phyloP scores from a whole-genome alignment of 92 coral and sea anemone species.

The Blastomussa wellsi region DNA sequence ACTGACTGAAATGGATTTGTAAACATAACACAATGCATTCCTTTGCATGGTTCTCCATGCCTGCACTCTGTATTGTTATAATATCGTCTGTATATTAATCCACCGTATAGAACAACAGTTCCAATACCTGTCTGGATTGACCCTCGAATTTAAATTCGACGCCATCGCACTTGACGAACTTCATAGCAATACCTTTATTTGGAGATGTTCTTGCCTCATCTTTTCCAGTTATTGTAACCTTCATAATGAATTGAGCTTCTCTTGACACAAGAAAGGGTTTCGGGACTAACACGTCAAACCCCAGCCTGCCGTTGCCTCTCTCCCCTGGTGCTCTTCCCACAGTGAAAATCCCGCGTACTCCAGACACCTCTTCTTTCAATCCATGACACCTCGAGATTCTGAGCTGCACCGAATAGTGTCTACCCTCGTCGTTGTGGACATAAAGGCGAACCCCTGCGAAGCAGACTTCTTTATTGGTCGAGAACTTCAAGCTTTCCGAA shows the following conservation, averaged over 20 bases:
- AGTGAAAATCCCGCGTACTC: constrained; percentile 17
- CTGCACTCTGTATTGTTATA: neutral
- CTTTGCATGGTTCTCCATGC: neutral
- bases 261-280: constrained; percentile 28
- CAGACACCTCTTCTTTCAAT: constrained; percentile 25
- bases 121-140: constrained; percentile 51
- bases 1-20: neutral
- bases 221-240: constrained; percentile 18
- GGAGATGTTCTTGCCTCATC: constrained; percentile 20
- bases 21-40: neutral
- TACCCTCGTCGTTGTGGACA: constrained; percentile 32
- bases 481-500: constrained; percentile 28
- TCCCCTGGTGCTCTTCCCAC: neutral
- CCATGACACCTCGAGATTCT: constrained; percentile 7
- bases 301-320: constrained; percentile 30
- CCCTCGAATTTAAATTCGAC: constrained; percentile 61
- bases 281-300: constrained; percentile 57
- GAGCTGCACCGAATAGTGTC: constrained; percentile 20
- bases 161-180: constrained; percentile 39
- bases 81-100: neutral
- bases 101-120: constrained; percentile 34
- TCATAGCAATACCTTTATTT: constrained; percentile 31
- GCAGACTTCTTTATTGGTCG: constrained; percentile 21
- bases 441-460: constrained; percentile 48
- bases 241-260: constrained; percentile 16